Evolutionary conservation across 2,888 invertebrate species (phyloP).

Genomic region (Epicampocera succincta): DNA sequence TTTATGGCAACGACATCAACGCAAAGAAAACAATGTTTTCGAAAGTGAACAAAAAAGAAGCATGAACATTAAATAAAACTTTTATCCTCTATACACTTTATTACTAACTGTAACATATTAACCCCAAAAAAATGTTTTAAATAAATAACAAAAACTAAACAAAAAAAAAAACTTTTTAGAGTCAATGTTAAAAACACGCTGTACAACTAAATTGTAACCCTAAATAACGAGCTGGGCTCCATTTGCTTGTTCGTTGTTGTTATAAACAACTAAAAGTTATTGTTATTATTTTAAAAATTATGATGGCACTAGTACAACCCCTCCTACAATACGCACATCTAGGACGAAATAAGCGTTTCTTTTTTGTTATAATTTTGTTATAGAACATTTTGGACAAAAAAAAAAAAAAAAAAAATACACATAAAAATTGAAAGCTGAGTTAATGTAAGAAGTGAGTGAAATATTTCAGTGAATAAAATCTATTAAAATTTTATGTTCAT

Average conservation of each 20-base stretch:
- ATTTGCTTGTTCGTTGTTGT: constrained; percentile 35
- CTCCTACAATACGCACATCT: constrained; percentile 4
- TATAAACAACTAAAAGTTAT: constrained; percentile 49
- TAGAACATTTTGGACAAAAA: too few relatives aligned
- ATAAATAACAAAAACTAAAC: not conserved
- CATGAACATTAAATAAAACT: constrained; percentile 29
- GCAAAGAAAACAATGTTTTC: constrained; percentile 55
- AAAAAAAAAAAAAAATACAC: not conserved
- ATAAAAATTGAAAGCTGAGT: too few relatives aligned
- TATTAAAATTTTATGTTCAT: too few relatives aligned
- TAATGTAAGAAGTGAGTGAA: too few relatives aligned
- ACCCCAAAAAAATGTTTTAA: constrained; percentile 36
- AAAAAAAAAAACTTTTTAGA: constrained; percentile 10
- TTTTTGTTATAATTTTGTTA: too few relatives aligned
- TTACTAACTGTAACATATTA: constrained; percentile 56
- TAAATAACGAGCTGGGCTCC: constrained; percentile 33
- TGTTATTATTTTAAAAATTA: constrained; percentile 31
- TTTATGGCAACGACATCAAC: constrained; percentile 25
- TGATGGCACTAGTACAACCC: constrained; percentile 18
- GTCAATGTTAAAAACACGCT: constrained; percentile 57
- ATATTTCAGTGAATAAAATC: too few relatives aligned
- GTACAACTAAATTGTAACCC: constrained; percentile 35
- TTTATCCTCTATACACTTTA: constrained; percentile 52
- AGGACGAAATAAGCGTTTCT: too few relatives aligned
- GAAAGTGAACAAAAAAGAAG: constrained; percentile 26